Base-by-base conservation (phyloP, 1,140 invertebrate species). In the Druon quercuslanigerum region DNA sequence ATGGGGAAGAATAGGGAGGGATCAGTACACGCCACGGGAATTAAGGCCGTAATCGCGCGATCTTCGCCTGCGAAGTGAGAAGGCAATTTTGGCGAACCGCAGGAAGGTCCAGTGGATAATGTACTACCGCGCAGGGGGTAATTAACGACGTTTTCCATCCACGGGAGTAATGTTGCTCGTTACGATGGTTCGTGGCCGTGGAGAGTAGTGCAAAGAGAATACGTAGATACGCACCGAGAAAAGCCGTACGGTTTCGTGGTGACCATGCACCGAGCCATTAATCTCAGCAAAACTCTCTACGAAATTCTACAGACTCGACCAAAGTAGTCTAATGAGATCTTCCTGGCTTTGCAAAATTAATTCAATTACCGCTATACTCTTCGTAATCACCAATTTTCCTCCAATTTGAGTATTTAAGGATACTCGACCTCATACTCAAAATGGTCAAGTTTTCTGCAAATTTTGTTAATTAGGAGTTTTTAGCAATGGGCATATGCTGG, bases 61-160 rank as follows among this genome's bases (percentile, higher is more conserved):
- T 88, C 85, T 90, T 87, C 82, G 85, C 85, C 84, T 86, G 82
- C 83, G 84, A 89, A 89, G 87, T 87, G 84, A 89, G 88, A 89
- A 89, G 88, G 87, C 83, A 90, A 90, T 90, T 91, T 89, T 77
- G 86, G 86, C 82, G 83, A 87, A 89, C 86, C 88, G 81, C 87
- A 87, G 75, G 40, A 76, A 84, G 83, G 87, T 88, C 85, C 84
- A 75, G 76, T 60, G 85, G 86, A 90, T 91, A 91, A 91, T 85
- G 87, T 87, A 91, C 85, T 85, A 83, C 83, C 84, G 79, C 77
- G 77, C 71, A 56, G 84, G 82, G 86, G 86, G 83, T 91, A 91
- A 91, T 90, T 91, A 91, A 91, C 88, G 89, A 88, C 82, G 87
- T 87, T 87, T 87, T 87, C 84, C 87, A 83, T 83, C 82, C 83